Base-by-base conservation (phyloP, 2,888 invertebrate species). In the Epiblema foenella region DNA sequence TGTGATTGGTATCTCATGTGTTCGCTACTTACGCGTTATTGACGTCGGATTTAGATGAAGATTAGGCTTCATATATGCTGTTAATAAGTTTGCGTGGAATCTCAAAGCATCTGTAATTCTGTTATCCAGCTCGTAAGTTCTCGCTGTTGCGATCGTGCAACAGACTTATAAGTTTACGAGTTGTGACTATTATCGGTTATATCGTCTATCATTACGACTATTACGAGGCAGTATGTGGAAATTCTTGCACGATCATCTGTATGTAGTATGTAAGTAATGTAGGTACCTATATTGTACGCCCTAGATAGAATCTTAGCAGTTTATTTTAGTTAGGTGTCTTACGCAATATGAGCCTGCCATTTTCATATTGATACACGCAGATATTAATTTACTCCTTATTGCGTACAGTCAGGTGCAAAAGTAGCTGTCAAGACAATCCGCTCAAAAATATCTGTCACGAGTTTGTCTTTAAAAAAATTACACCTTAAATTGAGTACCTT, bases 171-270 rank as follows among this genome's bases (percentile, higher is more conserved):
- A 39, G 15, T 56, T 62, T 68, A 68, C 37, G 51, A 68, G 17
- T 17, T 56, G 24, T 52, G 15, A 52, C 52, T 59, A 68, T 66
- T 67, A 67, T 67, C 62, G 56, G 49, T 46, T 67, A 51, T 39
- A 66, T 67, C 57, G 65, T 60, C 52, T 17, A 46, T 57, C 37
- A 70, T 71, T 71, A 70, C 59, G 58, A 46, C 51, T 24, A 70
- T 71, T 71, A 70, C 59, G 58, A 49, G 24, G 63, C 52, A 46
- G 65, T 58, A 51, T 54, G 65, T 65, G 70, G 65, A 33, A 66
- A 66, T 63, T 46, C 65, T 42, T 29, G 59, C 64, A 64, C 54
- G 54, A 60, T 66, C 60, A 66, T 60, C 54, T 54, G 69, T 17
- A 52, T 24, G 18, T 20, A 7, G 69, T 12, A 58, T 24, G 18